phyloP scores from a whole-genome alignment of 1,140 invertebrate species.

The Cecropterus lyciades region DNA sequence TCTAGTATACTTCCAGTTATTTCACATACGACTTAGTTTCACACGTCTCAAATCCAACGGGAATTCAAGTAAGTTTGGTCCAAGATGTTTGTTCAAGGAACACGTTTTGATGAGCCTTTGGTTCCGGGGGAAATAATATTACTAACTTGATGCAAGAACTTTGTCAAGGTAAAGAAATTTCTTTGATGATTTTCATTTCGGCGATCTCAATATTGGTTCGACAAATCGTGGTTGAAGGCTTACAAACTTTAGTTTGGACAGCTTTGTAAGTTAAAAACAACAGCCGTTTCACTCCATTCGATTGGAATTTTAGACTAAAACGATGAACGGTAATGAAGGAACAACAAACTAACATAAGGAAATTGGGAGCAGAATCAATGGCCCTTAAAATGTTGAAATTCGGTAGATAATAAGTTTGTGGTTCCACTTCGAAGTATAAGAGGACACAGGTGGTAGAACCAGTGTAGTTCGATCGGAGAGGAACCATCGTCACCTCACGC shows the following conservation, averaged over 20 bases:
- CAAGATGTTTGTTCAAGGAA: neutral
- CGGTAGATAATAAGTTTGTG: too few species aligned
- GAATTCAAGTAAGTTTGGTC: neutral
- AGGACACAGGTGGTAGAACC: too few species aligned
- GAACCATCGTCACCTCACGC: too few species aligned
- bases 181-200: neutral
- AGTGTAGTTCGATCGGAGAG: too few species aligned
- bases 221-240: neutral
- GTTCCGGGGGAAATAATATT: constrained; percentile 17
- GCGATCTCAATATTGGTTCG: constrained; percentile 15
- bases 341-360: too few species aligned
- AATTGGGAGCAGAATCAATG: too few species aligned
- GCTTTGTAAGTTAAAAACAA: constrained; percentile 4
- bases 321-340: too few species aligned
- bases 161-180: constrained; percentile 19
- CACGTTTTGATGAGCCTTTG: constrained; percentile 16
- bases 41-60: neutral
- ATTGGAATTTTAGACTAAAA: too few species aligned
- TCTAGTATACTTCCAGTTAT: too few species aligned
- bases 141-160: constrained; percentile 14
- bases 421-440: too few species aligned
- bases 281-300: neutral
- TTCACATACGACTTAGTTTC: too few species aligned
- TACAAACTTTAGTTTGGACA: neutral
- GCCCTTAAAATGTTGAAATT: too few species aligned